A percentile compares a stretch with the other conserved stretches of the same genome.
These are phyloP conservation scores for Lycaena phlaeas DNA, from an alignment of 2,888 invertebrate species.

Conservation along the genomic window DNA sequence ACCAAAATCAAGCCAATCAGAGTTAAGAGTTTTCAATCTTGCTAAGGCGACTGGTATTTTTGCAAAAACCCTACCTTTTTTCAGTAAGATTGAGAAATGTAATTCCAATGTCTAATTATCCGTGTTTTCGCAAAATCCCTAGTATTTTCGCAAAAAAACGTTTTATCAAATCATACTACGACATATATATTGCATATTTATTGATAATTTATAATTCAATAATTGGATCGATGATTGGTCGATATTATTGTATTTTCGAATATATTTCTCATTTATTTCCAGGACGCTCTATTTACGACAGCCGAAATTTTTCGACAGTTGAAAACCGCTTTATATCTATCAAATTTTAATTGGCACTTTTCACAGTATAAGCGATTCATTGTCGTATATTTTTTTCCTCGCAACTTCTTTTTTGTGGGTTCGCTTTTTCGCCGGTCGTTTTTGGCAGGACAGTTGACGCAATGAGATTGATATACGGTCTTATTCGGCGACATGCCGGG, in stretches of 20 bases:
- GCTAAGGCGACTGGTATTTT: too few species aligned
- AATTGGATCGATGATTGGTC: too few species aligned
- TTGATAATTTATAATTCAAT: too few species aligned
- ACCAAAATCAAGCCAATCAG: too few species aligned
- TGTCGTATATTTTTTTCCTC: conserved; percentile 56
- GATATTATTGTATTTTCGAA: neutral
- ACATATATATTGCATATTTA: too few species aligned
- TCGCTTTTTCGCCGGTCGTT: conserved; percentile 60
- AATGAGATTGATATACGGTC: conserved; percentile 66
- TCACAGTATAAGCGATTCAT: conserved; percentile 65
- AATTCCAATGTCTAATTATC: too few species aligned
- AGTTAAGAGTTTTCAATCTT: too few species aligned
- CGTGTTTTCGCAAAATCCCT: too few species aligned
- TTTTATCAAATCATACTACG: too few species aligned
- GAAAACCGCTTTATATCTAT: conserved; percentile 50
- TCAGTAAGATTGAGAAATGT: too few species aligned
- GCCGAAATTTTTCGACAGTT: conserved; percentile 13
- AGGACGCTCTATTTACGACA: conserved; percentile 17
- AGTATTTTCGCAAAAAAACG: too few species aligned
- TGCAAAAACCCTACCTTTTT: too few species aligned
- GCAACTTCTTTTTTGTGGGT: conserved; percentile 44
- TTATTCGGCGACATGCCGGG: conserved; percentile 62
- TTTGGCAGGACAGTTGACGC: conserved; percentile 65
- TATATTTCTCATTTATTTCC: neutral
- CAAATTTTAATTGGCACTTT: conserved; percentile 72